Evolutionary conservation across 2,113 vertebrate genomes (phyloP).

Genomic region (Zosterops japonicus): DNA sequence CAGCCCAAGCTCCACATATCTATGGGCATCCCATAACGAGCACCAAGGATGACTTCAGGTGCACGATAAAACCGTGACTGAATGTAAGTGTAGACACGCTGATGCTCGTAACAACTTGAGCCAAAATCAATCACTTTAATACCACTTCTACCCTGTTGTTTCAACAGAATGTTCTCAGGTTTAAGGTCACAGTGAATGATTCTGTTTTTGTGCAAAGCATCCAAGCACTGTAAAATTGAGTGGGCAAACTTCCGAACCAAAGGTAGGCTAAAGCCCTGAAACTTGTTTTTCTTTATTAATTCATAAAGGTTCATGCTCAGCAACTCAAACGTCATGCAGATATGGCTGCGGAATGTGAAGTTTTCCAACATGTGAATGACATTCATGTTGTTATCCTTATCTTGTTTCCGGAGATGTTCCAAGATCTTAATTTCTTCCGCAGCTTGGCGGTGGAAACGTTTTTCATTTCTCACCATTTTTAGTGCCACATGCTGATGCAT

Average conservation of each 20-base stretch:
- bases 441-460: slow-evolving; percentile 97
- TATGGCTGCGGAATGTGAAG: slow-evolving; percentile 98
- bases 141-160: slow-evolving; percentile 97
- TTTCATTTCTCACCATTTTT: slow-evolving; percentile 99
- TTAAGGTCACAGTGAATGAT: slow-evolving; percentile 99
- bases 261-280: slow-evolving; percentile 98
- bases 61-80: slow-evolving; percentile 98
- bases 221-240: slow-evolving; percentile 97
- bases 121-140: slow-evolving; percentile 99
- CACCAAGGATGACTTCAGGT: slow-evolving; percentile 95
- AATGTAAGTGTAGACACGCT: slow-evolving; percentile 98
- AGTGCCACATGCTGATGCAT: slow-evolving; percentile 91
- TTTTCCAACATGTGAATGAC: slow-evolving; percentile 99
- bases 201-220: slow-evolving; percentile 94
- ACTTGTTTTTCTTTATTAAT: slow-evolving; percentile 99
- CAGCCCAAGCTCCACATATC: slow-evolving; percentile 99
- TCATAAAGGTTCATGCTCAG: slow-evolving; percentile 99
- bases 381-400: slow-evolving; percentile 96
- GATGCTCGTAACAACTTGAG: slow-evolving; percentile 97
- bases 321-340: slow-evolving; percentile 99
- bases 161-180: slow-evolving; percentile 96
- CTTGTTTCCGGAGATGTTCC: slow-evolving; percentile 95
- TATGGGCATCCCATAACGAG: slow-evolving; percentile 97
- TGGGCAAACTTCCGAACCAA: slow-evolving; percentile 98
- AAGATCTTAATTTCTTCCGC: slow-evolving; percentile 97